These are phyloP conservation scores for Drosophila grimshawi DNA, from an alignment of 1,140 invertebrate genomes.

Conservation along the genomic window DNA sequence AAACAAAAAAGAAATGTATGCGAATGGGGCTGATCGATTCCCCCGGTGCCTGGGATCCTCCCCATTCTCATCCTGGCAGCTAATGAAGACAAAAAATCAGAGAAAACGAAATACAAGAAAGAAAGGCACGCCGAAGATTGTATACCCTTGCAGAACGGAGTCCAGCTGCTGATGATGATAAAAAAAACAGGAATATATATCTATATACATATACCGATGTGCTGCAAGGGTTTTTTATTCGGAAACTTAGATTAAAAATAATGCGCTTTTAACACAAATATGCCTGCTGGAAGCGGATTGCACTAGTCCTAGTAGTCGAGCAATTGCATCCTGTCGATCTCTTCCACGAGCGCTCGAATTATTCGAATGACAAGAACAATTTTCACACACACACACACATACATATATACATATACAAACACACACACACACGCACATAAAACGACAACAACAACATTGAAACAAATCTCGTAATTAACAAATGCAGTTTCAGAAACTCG, in stretches of 20 bases:
- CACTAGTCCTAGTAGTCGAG: constrained; percentile 32
- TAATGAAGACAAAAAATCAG: too few species aligned
- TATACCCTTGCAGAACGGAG: too few species aligned
- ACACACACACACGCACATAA: not conserved
- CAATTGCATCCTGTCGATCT: constrained; percentile 40
- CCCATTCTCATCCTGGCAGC: too few species aligned
- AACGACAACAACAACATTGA: not conserved
- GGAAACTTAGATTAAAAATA: too few species aligned
- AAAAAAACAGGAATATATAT: not conserved
- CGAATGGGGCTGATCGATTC: too few species aligned
- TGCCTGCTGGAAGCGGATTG: constrained; percentile 22
- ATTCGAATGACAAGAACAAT: constrained; percentile 18
- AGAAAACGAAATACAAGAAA: too few species aligned
- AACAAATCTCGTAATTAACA: constrained; percentile 28
- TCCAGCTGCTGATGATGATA: too few species aligned
- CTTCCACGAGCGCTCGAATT: constrained; percentile 34
- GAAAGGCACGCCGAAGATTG: too few species aligned
- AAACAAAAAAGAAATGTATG: not conserved
- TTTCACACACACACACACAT: constrained; percentile 10
- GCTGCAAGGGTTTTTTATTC: too few species aligned
- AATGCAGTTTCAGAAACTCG: constrained; percentile 57
- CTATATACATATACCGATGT: too few species aligned
- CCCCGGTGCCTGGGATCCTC: not conserved
- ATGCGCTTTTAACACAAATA: constrained; percentile 14
- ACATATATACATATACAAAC: constrained; percentile 14